Percentiles rank a stretch among this genome's conserved stretches.
These are phyloP conservation scores for Anableps anableps DNA, from an alignment of 2,797 vertebrate genomes.

Conservation along the genomic window DNA sequence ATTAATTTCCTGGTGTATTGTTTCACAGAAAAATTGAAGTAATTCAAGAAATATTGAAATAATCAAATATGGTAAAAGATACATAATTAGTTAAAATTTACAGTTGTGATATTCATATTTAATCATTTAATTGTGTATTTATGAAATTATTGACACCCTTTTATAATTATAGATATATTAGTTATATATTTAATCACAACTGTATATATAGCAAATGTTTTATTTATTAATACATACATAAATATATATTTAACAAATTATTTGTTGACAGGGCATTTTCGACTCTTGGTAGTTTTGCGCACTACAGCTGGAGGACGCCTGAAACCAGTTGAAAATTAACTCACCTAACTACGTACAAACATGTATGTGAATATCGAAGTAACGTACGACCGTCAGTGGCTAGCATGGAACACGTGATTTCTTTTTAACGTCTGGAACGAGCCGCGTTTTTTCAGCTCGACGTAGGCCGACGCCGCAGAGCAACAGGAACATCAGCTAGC, in stretches of 20 bases:
- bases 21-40: no score
- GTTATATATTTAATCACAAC: neutral
- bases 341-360: neutral
- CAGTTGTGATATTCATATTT: neutral
- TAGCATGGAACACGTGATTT: neutral
- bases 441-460: slow-evolving; percentile 22
- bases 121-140: neutral
- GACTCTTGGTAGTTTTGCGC: neutral
- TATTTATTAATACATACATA: neutral
- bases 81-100: no score
- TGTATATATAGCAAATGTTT: neutral
- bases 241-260: neutral
- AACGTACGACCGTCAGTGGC: neutral
- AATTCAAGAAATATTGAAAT: no score
- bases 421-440: neutral
- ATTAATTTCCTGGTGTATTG: neutral
- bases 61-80: no score
- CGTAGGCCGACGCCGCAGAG: neutral
- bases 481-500: neutral
- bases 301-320: neutral
- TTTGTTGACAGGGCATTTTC: neutral
- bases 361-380: neutral
- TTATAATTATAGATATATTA: neutral
- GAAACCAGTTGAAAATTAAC: neutral
- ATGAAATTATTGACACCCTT: neutral